Evolutionary conservation across 1,140 invertebrate genomes (phyloP).

Genomic region (Sarcophaga bullata): DNA sequence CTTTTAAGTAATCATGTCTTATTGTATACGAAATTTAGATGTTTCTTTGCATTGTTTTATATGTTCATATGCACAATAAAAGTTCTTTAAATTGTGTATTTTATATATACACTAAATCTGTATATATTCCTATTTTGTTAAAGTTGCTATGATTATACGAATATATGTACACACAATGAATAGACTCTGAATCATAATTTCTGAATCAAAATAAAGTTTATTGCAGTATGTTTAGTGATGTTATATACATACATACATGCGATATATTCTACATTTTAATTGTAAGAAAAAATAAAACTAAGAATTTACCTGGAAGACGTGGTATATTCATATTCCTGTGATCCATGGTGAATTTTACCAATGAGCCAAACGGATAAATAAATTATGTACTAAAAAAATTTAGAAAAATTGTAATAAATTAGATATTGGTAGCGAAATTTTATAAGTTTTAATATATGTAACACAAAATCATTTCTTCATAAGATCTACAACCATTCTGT

Average conservation of each 20-base stretch:
- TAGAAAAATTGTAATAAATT: not conserved
- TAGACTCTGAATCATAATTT: not conserved
- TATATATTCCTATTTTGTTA: not conserved
- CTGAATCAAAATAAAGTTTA: not conserved
- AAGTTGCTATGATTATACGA: not conserved
- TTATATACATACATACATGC: constrained; percentile 24
- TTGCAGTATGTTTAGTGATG: not conserved
- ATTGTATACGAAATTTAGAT: too few species aligned
- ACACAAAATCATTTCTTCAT: too few species aligned
- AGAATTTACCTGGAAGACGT: constrained; percentile 24
- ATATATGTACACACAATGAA: not conserved
- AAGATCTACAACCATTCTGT: too few species aligned
- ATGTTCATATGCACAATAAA: too few species aligned
- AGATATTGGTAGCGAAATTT: not conserved
- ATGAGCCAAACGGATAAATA: too few species aligned
- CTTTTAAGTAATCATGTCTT: too few species aligned
- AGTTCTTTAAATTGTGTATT: not conserved
- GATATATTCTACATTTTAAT: not conserved
- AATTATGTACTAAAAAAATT: too few species aligned
- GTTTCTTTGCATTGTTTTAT: too few species aligned
- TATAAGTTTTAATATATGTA: too few species aligned
- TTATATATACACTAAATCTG: not conserved
- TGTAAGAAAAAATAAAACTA: not conserved
- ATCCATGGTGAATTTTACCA: not conserved
- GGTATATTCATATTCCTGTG: not conserved